phyloP scores from a whole-genome alignment of 2,888 invertebrate species.

The Cybosia mesomella region DNA sequence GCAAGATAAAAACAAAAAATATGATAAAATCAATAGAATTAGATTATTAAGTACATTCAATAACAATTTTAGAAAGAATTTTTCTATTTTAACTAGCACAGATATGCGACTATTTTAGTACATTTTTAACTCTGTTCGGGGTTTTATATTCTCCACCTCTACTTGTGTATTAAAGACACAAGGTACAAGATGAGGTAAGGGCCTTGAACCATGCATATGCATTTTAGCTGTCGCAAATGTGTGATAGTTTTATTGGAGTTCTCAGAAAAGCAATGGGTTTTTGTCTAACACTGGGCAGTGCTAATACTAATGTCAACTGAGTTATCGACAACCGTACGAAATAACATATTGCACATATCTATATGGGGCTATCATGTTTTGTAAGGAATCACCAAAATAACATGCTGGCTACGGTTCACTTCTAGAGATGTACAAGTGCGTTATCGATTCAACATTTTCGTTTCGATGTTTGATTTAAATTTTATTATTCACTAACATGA shows the following conservation, averaged over 20 bases:
- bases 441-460: background rate
- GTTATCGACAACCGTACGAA: constrained; percentile 50
- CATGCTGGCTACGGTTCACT: background rate
- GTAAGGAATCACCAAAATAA: constrained; percentile 3
- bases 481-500: background rate
- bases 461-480: background rate
- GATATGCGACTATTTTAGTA: constrained; percentile 17
- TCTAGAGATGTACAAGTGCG: background rate
- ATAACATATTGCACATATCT: constrained; percentile 17
- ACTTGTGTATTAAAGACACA: no score
- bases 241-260: constrained; percentile 16
- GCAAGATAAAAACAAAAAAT: constrained; percentile 58
- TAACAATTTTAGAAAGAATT: constrained; percentile 52
- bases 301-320: constrained; percentile 30
- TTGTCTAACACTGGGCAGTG: constrained; percentile 46
- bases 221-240: constrained; percentile 18
- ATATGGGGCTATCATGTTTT: constrained; percentile 17
- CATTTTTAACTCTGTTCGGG: background rate
- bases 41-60: constrained; percentile 68
- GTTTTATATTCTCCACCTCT: no score
- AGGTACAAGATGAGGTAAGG: no score
- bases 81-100: constrained; percentile 12
- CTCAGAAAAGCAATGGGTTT: constrained; percentile 34
- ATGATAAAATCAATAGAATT: constrained; percentile 63
- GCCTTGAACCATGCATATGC: background rate